Evolutionary conservation across 2,113 vertebrate genomes (phyloP), one percentile per base, ranked within the genome.

Genomic region (Cryptotis parvus): DNA sequence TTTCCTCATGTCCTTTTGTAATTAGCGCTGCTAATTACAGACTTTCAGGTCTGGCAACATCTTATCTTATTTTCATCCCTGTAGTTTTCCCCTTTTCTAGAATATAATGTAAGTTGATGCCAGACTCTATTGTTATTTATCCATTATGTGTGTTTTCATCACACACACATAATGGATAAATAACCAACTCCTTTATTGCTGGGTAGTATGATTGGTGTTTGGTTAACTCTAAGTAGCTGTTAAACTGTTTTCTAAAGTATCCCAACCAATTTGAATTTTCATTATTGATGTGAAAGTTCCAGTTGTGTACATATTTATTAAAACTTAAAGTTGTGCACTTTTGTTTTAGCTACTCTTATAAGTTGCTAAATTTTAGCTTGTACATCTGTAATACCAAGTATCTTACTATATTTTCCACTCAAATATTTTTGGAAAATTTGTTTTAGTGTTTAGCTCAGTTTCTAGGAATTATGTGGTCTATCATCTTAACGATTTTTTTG

Each of bases 291-390:
- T 84, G 55, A 35, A 73, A 69, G 39, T 83, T 43, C 24, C 14
- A 70, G 35, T 78, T 94, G 61, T 22, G 22, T 58, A 41, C 12
- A 7, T 80, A 24, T 70, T 79, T 65, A 75, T 9, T 33, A 66
- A 11, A 24, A 61, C 5, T 88, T 84, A 43, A 61, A 63, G 45
- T 33, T 83, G 55, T 58, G 55, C 83, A 24, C 43, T 88, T 92
- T 70, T 77, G 2, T 94, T 43, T 86, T 82, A 70, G 33, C 70
- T 20, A 84, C 90, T 90, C 22, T 84, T 66, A 80, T 41, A 14
- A 52, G 31, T 86, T 22, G 88, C 49, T 90, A 90, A 58, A 78
- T 43, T 90, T 93, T 73, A 84, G 43, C 87, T 87, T 93, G 20
- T 20, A 55, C 73, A 82, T 86, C 11, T 4, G 15, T 90, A 49